Evolutionary conservation across 1,140 invertebrate genomes (phyloP).

Genomic region (Monomorium pharaonis): DNA sequence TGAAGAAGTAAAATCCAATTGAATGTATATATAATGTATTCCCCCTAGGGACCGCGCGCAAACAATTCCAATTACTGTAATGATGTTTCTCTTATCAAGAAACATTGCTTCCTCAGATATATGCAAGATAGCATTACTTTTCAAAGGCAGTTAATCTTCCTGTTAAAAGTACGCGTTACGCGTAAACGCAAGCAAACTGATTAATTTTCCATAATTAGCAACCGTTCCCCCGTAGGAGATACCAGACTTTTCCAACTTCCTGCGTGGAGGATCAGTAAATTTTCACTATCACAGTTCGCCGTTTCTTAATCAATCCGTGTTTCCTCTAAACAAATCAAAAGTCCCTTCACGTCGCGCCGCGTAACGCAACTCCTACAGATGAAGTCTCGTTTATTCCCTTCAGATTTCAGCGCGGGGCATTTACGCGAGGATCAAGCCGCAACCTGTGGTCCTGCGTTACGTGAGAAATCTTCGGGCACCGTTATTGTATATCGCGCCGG

Average conservation of each 20-base stretch:
- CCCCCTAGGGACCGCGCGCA: background rate
- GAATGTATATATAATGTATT: background rate
- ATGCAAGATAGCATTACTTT: background rate
- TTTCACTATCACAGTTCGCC: background rate
- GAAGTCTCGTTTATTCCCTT: background rate
- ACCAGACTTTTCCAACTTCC: background rate
- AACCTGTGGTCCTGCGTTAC: conserved; percentile 68
- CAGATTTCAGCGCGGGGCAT: conserved; percentile 39
- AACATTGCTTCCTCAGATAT: background rate
- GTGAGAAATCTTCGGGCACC: conserved; percentile 72
- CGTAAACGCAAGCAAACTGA: background rate
- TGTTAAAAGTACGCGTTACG: background rate
- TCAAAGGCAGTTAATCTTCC: background rate
- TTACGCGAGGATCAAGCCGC: conserved; percentile 58
- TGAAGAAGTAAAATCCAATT: background rate
- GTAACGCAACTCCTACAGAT: background rate
- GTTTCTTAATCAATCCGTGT: background rate
- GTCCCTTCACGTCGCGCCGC: background rate
- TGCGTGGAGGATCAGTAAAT: background rate
- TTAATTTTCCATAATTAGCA: conserved; percentile 34
- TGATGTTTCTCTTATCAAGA: conserved; percentile 12
- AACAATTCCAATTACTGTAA: background rate
- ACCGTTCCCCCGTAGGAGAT: background rate
- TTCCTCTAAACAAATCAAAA: background rate
- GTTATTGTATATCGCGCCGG: conserved; percentile 74